Evolutionary conservation across 2,888 invertebrate species (phyloP).

Genomic region (Cotesia congregata): DNA sequence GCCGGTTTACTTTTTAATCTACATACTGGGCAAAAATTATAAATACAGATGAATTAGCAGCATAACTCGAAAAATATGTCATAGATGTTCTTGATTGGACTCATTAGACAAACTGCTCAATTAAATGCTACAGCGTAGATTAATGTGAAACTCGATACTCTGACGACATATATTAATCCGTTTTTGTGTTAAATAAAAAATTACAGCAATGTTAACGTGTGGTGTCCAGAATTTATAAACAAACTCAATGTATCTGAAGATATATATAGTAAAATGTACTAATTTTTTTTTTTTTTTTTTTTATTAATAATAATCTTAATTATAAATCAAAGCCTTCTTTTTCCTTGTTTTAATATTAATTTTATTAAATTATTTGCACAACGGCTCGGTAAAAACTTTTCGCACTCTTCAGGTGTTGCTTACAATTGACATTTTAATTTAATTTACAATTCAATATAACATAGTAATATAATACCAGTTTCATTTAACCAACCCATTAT

Average conservation of each 20-base stretch:
- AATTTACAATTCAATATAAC: no score
- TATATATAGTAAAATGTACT: not conserved
- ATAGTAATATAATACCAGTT: no score
- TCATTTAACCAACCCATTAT: no score
- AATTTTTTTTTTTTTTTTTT: not conserved
- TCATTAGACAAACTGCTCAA: not conserved
- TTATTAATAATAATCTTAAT: not conserved
- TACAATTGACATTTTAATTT: no score
- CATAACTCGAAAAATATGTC: not conserved
- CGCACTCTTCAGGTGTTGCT: no score
- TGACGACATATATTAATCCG: constrained; percentile 11
- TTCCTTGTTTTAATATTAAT: no score
- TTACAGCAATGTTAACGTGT: not conserved
- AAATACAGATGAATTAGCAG: no score
- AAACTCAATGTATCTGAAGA: no score
- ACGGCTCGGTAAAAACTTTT: no score
- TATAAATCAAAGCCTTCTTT: no score
- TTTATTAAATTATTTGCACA: no score
- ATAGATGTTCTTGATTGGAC: not conserved
- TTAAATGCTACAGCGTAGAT: constrained; percentile 8
- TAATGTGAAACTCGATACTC: constrained; percentile 8
- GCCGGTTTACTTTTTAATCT: not conserved
- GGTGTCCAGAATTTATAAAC: not conserved
- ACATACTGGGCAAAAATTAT: no score
- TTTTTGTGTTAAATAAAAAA: not conserved